Evolutionary conservation across 2,888 invertebrate genomes (phyloP), one percentile per base, ranked within the genome.

Genomic region (Agonopterix heracliana): DNA sequence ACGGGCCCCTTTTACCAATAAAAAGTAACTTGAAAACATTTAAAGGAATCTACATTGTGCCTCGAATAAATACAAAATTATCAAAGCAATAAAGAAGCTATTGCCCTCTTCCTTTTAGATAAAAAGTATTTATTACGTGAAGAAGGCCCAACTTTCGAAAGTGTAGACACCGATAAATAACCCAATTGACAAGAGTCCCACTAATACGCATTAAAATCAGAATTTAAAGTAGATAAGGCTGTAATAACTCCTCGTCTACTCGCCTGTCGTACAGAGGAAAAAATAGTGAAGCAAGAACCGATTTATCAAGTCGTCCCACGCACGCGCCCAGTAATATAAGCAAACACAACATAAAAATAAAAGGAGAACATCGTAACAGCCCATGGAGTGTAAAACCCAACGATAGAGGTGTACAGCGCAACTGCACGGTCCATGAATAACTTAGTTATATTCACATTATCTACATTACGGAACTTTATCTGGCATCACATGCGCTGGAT

Each of bases 371-470:
- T 71, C 71, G 71, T 69, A 79, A 78, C 78, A 76, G 71, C 73
- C 72, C 74, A 74, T 78, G 76, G 75, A 78, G 78, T 85, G 86
- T 87, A 88, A 88, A 85, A 86, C 85, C 79, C 88, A 88, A 88
- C 84, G 87, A 87, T 83, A 79, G 73, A 74, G 76, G 74, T 68
- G 70, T 72, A 78, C 79, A 69, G 67, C 49, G 49, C 47, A 49
- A 49, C 68, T 67, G 76, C 74, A 78, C 81, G 74, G 76, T 73
- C 77, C 74, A 75, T 74, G 77, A 82, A 85, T 85, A 85, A 86
- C 84, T 85, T 87, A 84, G 78, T 78, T 74, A 81, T 87, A 87
- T 88, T 86, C 86, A 88, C 87, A 88, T 83, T 87, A 87, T 87
- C 86, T 87, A 87, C 87, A 87, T 74, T 72, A 75, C 74, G 81